These are phyloP conservation scores for Drosophila lacertosa DNA, from an alignment of 1,140 invertebrate genomes.

Conservation along the genomic window DNA sequence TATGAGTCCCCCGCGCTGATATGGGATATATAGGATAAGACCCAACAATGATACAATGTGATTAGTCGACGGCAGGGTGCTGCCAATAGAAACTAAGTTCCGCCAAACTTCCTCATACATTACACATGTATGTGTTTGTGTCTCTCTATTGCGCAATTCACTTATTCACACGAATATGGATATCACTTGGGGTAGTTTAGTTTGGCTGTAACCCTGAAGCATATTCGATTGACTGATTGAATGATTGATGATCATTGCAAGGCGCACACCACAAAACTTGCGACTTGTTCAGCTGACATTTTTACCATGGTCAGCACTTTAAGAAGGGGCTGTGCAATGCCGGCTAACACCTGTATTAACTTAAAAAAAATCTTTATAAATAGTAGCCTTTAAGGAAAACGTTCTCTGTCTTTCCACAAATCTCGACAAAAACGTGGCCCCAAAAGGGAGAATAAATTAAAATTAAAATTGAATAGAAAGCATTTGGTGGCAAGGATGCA, in stretches of 20 bases:
- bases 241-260: background rate
- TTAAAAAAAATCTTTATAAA: too few relatives aligned
- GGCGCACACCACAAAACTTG: background rate
- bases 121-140: background rate
- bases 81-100: conserved; percentile 14
- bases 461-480: background rate
- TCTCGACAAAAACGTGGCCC: background rate
- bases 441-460: background rate
- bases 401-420: background rate
- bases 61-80: conserved; percentile 52
- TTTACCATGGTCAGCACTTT: too few relatives aligned
- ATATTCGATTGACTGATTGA: background rate
- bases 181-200: conserved; percentile 4
- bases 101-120: background rate
- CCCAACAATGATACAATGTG: conserved; percentile 74
- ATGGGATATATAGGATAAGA: conserved; percentile 53
- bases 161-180: conserved; percentile 3
- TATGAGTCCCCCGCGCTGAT: conserved; percentile 74
- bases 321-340: too few relatives aligned
- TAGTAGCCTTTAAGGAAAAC: too few relatives aligned
- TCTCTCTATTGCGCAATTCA: conserved; percentile 19
- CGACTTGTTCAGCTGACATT: too few relatives aligned
- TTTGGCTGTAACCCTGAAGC: too few relatives aligned
- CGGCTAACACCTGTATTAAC: too few relatives aligned
- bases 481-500: conserved; percentile 9